phyloP scores from a whole-genome alignment of 1,140 invertebrate genomes.

The Trigoniulus corallinus region DNA sequence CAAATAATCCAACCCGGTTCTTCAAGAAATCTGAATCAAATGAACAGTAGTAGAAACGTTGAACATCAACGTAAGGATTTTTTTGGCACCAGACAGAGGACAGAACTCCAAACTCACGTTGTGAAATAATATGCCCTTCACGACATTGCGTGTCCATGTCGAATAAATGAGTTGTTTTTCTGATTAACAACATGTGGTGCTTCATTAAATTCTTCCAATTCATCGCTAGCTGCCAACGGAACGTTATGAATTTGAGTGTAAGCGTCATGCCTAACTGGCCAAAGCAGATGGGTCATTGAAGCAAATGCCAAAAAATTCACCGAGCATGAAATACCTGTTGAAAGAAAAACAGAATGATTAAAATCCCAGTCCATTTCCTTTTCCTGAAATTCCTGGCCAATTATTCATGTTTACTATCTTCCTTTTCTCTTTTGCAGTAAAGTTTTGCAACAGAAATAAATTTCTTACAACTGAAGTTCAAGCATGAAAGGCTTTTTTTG shows the following conservation, averaged over 20 bases:
- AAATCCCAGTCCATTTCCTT: too few species aligned
- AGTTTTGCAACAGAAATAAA: too few species aligned
- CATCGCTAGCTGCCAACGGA: constrained; percentile 50
- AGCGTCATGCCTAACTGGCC: constrained; percentile 78
- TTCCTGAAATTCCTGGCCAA: too few species aligned
- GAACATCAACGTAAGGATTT: background rate
- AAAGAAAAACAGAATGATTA: constrained; percentile 12
- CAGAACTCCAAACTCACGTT: background rate
- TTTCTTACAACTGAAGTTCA: too few species aligned
- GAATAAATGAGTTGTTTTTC: background rate
- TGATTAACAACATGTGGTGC: constrained; percentile 66
- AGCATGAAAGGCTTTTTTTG: too few species aligned
- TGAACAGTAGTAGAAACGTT: background rate
- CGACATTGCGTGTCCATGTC: background rate
- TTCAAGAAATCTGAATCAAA: background rate
- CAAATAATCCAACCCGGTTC: background rate
- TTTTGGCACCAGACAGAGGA: background rate
- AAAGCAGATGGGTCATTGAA: constrained; percentile 81
- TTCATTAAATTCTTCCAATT: constrained; percentile 80
- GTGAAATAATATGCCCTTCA: background rate
- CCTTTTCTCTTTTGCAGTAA: too few species aligned
- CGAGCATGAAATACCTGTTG: constrained; percentile 75
- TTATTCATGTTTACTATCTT: too few species aligned
- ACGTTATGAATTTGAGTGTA: constrained; percentile 61
- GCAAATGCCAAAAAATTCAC: constrained; percentile 86